Percentiles rank a stretch among this genome's conserved stretches.
These are phyloP conservation scores for Larimichthys crocea DNA, from an alignment of 2,113 vertebrate species.

Conservation along the genomic window DNA sequence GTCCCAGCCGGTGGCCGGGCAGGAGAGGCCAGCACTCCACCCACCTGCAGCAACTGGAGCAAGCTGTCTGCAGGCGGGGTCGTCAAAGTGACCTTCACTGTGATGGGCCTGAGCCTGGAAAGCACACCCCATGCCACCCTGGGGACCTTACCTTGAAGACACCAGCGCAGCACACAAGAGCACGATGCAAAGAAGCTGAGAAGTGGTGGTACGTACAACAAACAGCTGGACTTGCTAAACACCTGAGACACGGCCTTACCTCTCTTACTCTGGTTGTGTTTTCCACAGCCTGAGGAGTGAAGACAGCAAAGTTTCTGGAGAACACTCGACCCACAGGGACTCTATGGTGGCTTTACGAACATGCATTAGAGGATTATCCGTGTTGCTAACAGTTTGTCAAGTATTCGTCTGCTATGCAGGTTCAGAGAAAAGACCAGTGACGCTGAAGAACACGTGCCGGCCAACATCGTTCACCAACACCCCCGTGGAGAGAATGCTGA, in stretches of 20 bases:
- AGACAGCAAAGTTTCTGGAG: conserved; percentile 83
- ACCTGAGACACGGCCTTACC: background rate
- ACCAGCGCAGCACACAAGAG: conserved; percentile 52
- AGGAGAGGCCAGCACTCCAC: conserved; percentile 24
- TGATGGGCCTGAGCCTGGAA: conserved; percentile 89
- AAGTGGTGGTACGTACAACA: conserved; percentile 87
- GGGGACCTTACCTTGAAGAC: conserved; percentile 86
- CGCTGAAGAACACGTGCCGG: conserved; percentile 85
- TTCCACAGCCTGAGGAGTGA: conserved; percentile 93
- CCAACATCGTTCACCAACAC: conserved; percentile 91
- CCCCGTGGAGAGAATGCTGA: conserved; percentile 84
- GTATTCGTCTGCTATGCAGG: conserved; percentile 53
- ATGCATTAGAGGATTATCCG: no score
- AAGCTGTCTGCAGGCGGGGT: conserved; percentile 67
- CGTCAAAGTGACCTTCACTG: conserved; percentile 79
- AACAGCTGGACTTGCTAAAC: background rate
- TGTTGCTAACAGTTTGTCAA: background rate
- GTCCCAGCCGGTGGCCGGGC: conserved; percentile 43
- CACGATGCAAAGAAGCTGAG: conserved; percentile 86
- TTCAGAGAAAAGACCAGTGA: conserved; percentile 66
- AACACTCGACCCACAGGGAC: conserved; percentile 89
- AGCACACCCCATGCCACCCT: conserved; percentile 88
- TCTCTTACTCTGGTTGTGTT: conserved; percentile 25
- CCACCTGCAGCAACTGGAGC: conserved; percentile 43
- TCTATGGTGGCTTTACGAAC: conserved; percentile 85